Percentiles rank a stretch among this genome's conserved stretches.
Evolutionary conservation across 2,888 invertebrate species (phyloP).

Genomic region (Drosophila anomalipes): DNA sequence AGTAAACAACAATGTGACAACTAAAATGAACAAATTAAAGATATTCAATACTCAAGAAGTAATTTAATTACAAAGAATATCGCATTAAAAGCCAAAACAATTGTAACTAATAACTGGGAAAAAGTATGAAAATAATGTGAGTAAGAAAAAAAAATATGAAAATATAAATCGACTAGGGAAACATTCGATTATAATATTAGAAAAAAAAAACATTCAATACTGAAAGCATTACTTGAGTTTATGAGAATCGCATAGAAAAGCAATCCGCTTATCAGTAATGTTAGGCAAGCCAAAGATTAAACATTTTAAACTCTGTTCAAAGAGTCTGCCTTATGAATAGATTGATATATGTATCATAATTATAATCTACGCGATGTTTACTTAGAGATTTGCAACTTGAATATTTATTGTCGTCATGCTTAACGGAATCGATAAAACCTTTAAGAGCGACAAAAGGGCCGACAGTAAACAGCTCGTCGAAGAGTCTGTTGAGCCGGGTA

Average conservation of each 20-base stretch:
- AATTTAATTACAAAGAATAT: neutral
- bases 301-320: neutral
- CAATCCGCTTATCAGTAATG: neutral
- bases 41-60: too few relatives aligned
- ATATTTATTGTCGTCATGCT: neutral
- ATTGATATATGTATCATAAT: neutral
- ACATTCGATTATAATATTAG: neutral
- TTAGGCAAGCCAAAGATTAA: neutral
- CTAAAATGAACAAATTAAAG: neutral
- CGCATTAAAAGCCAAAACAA: too few relatives aligned
- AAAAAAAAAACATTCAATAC: neutral
- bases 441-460: neutral
- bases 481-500: neutral
- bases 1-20: neutral
- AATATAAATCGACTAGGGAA: neutral
- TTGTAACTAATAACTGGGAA: neutral
- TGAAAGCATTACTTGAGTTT: neutral
- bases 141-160: neutral
- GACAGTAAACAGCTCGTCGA: slow-evolving; percentile 28
- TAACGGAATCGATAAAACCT: neutral
- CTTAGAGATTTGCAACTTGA: slow-evolving; percentile 2
- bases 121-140: neutral
- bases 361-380: neutral
- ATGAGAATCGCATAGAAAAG: neutral
- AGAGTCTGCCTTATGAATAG: neutral